A percentile compares a stretch with the other conserved stretches of the same genome.
phyloP scores from a whole-genome alignment of 2,113 vertebrate species.

The Entomyzon cyanotis region DNA sequence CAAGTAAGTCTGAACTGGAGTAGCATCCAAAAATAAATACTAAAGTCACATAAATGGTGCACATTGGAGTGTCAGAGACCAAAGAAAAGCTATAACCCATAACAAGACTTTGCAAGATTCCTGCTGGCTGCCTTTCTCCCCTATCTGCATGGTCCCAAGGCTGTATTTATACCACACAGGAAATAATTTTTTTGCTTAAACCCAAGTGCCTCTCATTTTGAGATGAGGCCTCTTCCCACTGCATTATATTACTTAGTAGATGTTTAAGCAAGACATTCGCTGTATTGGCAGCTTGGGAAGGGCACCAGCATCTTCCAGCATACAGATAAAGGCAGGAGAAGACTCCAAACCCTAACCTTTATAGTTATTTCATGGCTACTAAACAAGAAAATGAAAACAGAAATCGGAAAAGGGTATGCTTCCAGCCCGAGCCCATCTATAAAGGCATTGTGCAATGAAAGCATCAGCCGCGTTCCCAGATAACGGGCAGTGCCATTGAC shows the following conservation, averaged over 20 bases:
- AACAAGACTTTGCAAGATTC: not conserved
- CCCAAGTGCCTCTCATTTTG: not conserved
- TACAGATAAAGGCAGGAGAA: fast-evolving
- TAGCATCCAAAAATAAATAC: not conserved
- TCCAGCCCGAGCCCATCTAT: not conserved
- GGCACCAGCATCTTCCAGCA: not conserved
- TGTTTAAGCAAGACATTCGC: not conserved
- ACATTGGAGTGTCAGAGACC: fast-evolving
- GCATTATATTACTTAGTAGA: not conserved
- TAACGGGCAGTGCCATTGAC: not conserved
- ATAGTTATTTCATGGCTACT: not conserved
- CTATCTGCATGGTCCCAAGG: not conserved
- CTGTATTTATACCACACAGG: fast-evolving
- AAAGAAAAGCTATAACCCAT: not conserved
- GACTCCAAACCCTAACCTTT: not conserved
- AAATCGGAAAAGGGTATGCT: not conserved
- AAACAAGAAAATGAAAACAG: not conserved
- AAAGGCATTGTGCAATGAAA: not conserved
- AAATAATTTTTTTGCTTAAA: not conserved
- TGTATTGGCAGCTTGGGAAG: not conserved
- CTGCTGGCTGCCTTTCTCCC: not conserved
- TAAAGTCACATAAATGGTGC: not conserved
- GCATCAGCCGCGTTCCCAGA: not conserved
- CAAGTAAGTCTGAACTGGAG: not conserved
- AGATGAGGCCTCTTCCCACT: not conserved